Conservation (phyloP, 1,140 invertebrate species). For the Helicoverpa zea region DNA sequence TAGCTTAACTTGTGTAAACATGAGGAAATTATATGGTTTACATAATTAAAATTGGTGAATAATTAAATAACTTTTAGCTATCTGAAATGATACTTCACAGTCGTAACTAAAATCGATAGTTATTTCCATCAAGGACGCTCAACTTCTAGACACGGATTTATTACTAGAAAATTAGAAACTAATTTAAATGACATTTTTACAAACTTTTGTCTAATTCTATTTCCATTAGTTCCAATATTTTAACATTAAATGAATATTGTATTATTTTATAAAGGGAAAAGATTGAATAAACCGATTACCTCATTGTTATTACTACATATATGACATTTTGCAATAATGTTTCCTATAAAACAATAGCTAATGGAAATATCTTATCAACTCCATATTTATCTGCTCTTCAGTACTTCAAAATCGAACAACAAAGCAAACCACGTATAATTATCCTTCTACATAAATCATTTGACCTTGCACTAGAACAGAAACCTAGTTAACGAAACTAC, state of each 20-base stretch:
- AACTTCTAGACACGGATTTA: conserved; percentile 19
- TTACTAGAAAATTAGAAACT: not conserved
- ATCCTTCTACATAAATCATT: conserved; percentile 21
- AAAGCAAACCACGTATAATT: conserved; percentile 25
- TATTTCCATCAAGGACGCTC: conserved; percentile 36
- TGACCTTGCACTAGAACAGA: conserved; percentile 36
- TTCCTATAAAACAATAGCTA: not conserved
- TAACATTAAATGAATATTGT: too few relatives aligned
- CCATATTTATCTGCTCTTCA: not conserved
- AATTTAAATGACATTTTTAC: too few relatives aligned
- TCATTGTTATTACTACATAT: not conserved
- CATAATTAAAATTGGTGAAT: not conserved
- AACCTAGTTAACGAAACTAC: conserved; percentile 26
- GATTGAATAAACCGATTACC: not conserved
- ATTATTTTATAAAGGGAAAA: too few relatives aligned
- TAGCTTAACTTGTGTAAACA: not conserved
- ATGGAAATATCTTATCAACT: not conserved
- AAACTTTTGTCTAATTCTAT: too few relatives aligned
- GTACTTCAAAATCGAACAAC: conserved; percentile 23
- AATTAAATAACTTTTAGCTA: not conserved
- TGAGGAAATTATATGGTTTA: not conserved
- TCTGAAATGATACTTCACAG: not conserved
- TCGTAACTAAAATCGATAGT: conserved; percentile 42
- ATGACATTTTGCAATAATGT: too few relatives aligned
- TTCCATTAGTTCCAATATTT: too few relatives aligned